Base-by-base conservation (phyloP, 2,113 vertebrate species). In the Gasterosteus nipponicus region DNA sequence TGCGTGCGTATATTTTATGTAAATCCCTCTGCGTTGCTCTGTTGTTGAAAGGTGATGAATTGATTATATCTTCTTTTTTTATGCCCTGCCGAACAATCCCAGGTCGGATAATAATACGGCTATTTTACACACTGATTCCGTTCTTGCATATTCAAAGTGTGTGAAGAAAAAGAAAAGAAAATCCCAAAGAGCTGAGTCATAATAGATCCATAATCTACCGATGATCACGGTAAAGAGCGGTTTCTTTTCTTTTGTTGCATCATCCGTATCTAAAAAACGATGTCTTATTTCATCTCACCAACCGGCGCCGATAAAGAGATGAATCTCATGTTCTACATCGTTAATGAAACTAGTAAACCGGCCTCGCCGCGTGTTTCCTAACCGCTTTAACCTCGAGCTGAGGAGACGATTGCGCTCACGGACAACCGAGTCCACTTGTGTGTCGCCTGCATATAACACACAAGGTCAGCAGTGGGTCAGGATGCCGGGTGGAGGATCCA, bases 391-490 rank as follows among this genome's bases (percentile, higher is more conserved):
- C 64, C n/a, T 66, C 4, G 18, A 65, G 58, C 67, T 67, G 42
- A 5, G 6, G 70, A 53, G 47, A 71, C 26, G 6, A 63, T 42
- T 47, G 33, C 7, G 44, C 19, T 35, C 18, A 31, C 65, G 22
- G 1, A 63, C 39, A 51, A 19, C 10, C 39, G 31, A 2, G 58
- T 29, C 60, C n/a, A 58, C 2, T 26, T 26, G 2, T 42, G 19
- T 39, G 35, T 29, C 42, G 22, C 8, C 16, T 33, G 18, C 38
- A 53, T 26, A 26, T 26, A 18, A 46, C 61, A 19, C 38, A 59
- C 56, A 74, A 67, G 78, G 67, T 78, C 63, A 53, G 69, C 47
- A 16, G 57, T 29, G 22, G 56, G 64, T 71, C 60, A 78, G 16
- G 57, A 68, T 47, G 19, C 8, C 7, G 15, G 39, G 1, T 35